Percentiles rank a stretch among this genome's conserved stretches.
Evolutionary conservation across 1,140 invertebrate species (phyloP).

Genomic region (Leptopilina boulardi): DNA sequence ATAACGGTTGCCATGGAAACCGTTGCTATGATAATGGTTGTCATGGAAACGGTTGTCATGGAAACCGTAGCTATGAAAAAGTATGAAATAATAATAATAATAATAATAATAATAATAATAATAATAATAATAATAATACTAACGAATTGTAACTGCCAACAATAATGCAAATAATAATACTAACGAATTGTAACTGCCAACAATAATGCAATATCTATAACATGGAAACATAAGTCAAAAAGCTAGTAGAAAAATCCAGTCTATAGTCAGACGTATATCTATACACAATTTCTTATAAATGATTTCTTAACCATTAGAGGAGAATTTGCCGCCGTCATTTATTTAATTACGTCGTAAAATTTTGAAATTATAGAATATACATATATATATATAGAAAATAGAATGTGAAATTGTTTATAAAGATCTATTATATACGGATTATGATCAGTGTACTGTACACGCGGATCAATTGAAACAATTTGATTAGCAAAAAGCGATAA

Average conservation of each 20-base stretch:
- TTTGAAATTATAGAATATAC: too few relatives aligned
- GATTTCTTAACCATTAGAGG: neutral
- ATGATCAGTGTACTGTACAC: constrained; percentile 11
- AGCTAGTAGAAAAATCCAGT: neutral
- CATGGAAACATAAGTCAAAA: neutral
- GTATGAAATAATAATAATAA: too few relatives aligned
- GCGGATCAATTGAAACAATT: constrained; percentile 42
- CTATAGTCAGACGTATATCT: neutral
- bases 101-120: too few relatives aligned
- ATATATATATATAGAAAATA: constrained; percentile 2
- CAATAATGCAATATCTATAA: too few relatives aligned
- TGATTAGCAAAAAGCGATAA: constrained; percentile 44
- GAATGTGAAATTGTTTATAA: constrained; percentile 43
- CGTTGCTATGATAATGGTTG: too few relatives aligned
- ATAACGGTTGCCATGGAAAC: too few relatives aligned
- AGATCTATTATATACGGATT: constrained; percentile 33
- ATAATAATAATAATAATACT: too few relatives aligned
- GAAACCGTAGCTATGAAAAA: too few relatives aligned
- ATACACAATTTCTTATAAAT: neutral
- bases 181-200: too few relatives aligned
- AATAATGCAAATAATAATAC: too few relatives aligned
- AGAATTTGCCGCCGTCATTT: constrained; percentile 37
- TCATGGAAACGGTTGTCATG: too few relatives aligned
- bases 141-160: too few relatives aligned
- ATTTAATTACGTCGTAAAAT: constrained; percentile 38